Evolutionary conservation across 2,888 invertebrate species (phyloP).

Genomic region (Nemotelus nigrinus): DNA sequence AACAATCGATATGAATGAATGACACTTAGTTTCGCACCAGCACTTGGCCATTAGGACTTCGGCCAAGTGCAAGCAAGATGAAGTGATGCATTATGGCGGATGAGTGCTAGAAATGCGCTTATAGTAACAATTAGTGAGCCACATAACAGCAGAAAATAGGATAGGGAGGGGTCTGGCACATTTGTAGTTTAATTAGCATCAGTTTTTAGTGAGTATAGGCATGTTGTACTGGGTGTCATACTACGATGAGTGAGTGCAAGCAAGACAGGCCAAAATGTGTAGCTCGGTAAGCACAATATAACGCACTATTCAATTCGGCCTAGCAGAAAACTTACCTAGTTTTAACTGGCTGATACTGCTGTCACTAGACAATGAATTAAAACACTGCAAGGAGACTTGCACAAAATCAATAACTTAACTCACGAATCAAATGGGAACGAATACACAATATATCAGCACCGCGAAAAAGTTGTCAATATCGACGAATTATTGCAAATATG

Average conservation of each 20-base stretch:
- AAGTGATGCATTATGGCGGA: too few species aligned
- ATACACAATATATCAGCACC: background rate
- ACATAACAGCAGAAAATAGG: background rate
- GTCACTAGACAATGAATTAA: background rate
- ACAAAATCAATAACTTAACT: constrained; percentile 36
- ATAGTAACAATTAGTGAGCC: too few species aligned
- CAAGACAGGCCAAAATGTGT: background rate
- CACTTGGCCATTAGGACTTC: too few species aligned
- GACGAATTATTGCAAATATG: background rate
- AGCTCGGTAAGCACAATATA: background rate
- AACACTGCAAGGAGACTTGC: constrained; percentile 8
- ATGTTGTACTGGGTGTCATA: background rate
- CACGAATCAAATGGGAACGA: constrained; percentile 3
- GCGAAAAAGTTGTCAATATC: background rate
- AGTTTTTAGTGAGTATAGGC: background rate
- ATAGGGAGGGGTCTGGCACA: constrained; percentile 27
- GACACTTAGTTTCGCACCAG: background rate
- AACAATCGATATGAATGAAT: constrained; percentile 21
- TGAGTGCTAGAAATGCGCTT: too few species aligned
- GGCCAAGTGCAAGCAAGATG: too few species aligned
- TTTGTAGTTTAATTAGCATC: constrained; percentile 1
- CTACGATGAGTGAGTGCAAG: background rate
- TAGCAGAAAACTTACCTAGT: constrained; percentile 24
- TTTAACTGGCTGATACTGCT: background rate
- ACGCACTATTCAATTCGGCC: background rate